Base-by-base conservation (phyloP, 2,888 invertebrate genomes). In the Andrena bucephala region DNA sequence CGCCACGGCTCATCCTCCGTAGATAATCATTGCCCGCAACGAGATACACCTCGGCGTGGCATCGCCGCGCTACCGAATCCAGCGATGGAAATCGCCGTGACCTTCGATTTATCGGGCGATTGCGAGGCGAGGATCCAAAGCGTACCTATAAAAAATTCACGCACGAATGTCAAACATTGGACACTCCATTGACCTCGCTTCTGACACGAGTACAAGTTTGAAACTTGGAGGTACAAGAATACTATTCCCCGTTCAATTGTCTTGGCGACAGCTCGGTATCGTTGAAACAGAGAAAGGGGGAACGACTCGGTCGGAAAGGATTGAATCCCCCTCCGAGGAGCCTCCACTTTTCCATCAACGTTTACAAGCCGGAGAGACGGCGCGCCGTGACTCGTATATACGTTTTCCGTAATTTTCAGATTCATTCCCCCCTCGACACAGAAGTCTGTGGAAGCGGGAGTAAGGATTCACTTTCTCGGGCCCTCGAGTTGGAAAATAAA, bases 401-500 rank as follows among this genome's bases (percentile, higher is more conserved):
- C 16, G 66, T 83, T 82, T 59, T 66, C 72, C 63, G 52, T 63
- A 69, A 84, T 77, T 86, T 75, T 84, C 81, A 70, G 76, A 78
- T 82, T 73, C 78, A 66, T 73, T 77, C 77, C 36, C 33, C 69
- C 33, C 69, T 66, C 77, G 85, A 79, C 69, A 77, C 74, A 77
- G 60, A 72, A 84, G 81, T 81, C 78, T 50, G 31, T 69, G 73
- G 60, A 73, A 70, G 62, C 70, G 74, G 72, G 27, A 59, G 68
- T 69, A 69, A 76, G 74, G 83, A 88, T 86, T 80, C 84, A 71
- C 83, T 81, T 79, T 79, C 87, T 75, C 76, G 81, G 57, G 74
- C 69, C 82, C 84, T 84, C 85, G 89, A 80, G 82, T 85, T 78
- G 89, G 89, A 85, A 92, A 91, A 92, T 89, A 90, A 91, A 92